Base-by-base conservation (phyloP, 2,888 invertebrate species). In the Hydriomena furcata region DNA sequence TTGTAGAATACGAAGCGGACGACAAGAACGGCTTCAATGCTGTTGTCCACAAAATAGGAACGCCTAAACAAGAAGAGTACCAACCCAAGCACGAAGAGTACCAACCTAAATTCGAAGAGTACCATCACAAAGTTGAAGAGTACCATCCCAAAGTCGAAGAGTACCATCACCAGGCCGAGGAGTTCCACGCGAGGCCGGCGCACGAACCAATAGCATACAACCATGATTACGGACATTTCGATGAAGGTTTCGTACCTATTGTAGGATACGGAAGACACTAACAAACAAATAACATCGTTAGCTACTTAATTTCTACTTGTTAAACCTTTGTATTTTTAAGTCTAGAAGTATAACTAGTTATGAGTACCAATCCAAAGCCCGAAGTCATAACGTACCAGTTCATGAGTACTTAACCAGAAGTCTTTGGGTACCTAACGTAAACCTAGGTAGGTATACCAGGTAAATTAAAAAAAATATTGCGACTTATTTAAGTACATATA, bases 11-110 rank as follows among this genome's bases (percentile, higher is more conserved):
- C 78, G 91, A 91, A 54, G 92, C 92, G 0, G 92, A 92, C 67
- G 91, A 92, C 66, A 91, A 92, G 55, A 91, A 91, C 73, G 92
- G 92, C 0, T 92, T 92, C 79, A 92, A 92, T 68, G 92, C 92
- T 0, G 84, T 92, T 20, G 92, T 92, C 0, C 92, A 92, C 77
- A 91, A 83, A 61, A 91, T 92, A 34, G 91, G 92, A 7, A 79
- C 76, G 0, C 88, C 82, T 4, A 79, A 82, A 58, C 79, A 74
- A 25, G 78, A 80, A 7, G 61, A 66, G 27, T 56, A 68, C 32
- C 59, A 61, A 13, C 62, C 56, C 21, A 48, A 58, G 20, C 23
- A 27, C 10, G 20, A 53, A 10, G 60, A 69, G 24, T 63, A 63
- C 44, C 60, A 65, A 20, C 61, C 57, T 4, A 65, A 62, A 12